Conservation (phyloP, 2,113 vertebrate species). For the Odocoileus virginianus region DNA sequence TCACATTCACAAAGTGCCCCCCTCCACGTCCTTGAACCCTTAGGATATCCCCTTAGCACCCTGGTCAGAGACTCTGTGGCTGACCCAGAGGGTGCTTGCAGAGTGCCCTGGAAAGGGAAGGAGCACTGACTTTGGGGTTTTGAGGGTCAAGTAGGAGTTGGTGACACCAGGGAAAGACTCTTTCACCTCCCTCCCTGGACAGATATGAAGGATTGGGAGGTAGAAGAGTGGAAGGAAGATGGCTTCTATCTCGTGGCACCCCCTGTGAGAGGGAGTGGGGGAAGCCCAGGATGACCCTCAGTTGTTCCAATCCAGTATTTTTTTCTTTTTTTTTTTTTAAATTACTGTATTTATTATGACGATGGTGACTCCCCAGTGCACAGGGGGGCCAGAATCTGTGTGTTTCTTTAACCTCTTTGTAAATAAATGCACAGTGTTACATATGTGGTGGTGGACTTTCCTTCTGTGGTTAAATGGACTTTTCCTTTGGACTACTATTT, state of each 20-base stretch:
- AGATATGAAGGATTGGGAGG: not conserved
- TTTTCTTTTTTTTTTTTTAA: not conserved
- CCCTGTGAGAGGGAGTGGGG: not conserved
- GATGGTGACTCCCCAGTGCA: slow-evolving; percentile 65
- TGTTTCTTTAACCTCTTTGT: slow-evolving; percentile 77
- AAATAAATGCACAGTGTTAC: slow-evolving; percentile 73
- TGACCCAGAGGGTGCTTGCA: slow-evolving; percentile 42
- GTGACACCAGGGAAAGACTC: slow-evolving; percentile 36
- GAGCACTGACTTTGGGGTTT: slow-evolving; percentile 52
- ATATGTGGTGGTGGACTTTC: not conserved
- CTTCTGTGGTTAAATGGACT: not conserved
- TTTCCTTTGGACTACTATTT: not conserved
- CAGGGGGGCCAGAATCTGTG: slow-evolving; percentile 66
- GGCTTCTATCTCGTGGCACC: slow-evolving; percentile 25
- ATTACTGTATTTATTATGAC: slow-evolving; percentile 75
- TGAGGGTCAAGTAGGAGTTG: slow-evolving; percentile 67
- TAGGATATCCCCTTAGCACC: not conserved
- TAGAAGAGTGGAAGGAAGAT: slow-evolving; percentile 35
- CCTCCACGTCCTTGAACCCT: slow-evolving; percentile 10
- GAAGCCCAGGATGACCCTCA: slow-evolving; percentile 47
- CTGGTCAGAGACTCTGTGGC: not conserved
- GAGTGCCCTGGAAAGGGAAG: slow-evolving; percentile 55
- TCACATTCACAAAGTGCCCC: slow-evolving; percentile 70
- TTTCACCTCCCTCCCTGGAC: slow-evolving; percentile 39
- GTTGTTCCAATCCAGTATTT: slow-evolving; percentile 54